Evolutionary conservation across 2,888 invertebrate species (phyloP).

Genomic region (Cryptocephalus primarius): DNA sequence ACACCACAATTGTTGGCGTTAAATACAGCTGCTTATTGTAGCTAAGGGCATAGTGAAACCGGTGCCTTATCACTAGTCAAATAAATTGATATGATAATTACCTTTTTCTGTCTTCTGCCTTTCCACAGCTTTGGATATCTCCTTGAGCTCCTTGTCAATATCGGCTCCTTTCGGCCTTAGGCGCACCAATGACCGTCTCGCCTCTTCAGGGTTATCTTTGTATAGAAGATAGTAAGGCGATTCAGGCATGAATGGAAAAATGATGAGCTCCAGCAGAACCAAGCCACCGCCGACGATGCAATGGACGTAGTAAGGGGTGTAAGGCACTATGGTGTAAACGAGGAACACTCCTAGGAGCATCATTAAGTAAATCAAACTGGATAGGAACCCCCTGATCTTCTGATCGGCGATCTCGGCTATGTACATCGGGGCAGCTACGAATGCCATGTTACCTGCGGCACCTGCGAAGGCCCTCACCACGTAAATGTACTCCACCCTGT

Average conservation of each 20-base stretch:
- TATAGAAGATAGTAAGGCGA: constrained; percentile 33
- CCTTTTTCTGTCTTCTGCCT: constrained; percentile 32
- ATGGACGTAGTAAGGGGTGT: constrained; percentile 21
- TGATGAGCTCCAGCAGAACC: constrained; percentile 26
- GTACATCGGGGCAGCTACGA: constrained; percentile 36
- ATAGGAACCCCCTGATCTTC: constrained; percentile 33
- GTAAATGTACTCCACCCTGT: constrained; percentile 26
- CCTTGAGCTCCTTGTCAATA: constrained; percentile 30
- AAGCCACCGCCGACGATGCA: constrained; percentile 24
- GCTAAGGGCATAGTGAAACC: too few relatives aligned
- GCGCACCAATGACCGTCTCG: constrained; percentile 24
- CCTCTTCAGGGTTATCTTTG: constrained; percentile 28
- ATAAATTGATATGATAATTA: too few relatives aligned
- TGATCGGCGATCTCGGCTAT: constrained; percentile 36
- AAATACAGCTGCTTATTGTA: too few relatives aligned
- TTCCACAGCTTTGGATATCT: constrained; percentile 29
- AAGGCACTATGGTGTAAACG: constrained; percentile 29
- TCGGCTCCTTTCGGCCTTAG: constrained; percentile 21
- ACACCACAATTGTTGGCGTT: too few relatives aligned
- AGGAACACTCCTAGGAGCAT: constrained; percentile 34
- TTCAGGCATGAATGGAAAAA: constrained; percentile 28
- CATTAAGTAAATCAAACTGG: constrained; percentile 33
- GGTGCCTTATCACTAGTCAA: too few relatives aligned
- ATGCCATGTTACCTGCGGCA: constrained; percentile 33
- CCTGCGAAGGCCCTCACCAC: constrained; percentile 31